Conservation (phyloP, 2,113 vertebrate species). For the Amphiprion percula region DNA sequence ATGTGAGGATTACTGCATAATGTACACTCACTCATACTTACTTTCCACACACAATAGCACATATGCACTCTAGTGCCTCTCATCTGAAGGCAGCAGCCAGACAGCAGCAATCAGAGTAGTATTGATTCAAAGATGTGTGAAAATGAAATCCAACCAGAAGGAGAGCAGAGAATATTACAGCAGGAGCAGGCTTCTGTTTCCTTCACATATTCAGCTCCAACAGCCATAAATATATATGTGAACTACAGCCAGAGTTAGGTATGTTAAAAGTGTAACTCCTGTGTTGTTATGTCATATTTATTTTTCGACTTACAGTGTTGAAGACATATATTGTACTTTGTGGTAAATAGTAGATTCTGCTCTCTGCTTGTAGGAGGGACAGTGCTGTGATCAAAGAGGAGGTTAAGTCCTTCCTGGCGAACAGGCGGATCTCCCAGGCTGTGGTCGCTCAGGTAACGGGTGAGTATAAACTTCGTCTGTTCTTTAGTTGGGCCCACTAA, state of each 20-base stretch:
- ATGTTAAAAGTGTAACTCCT: not conserved
- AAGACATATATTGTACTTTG: not conserved
- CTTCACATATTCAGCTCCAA: constrained; percentile 15
- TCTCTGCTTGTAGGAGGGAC: constrained; percentile 89
- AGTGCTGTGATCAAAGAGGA: constrained; percentile 98
- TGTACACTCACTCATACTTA: not conserved
- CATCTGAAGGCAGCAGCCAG: constrained; percentile 67
- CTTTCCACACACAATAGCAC: not conserved
- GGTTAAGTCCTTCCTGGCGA: constrained; percentile 97
- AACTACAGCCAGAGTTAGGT: not conserved
- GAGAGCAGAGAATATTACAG: constrained; percentile 33
- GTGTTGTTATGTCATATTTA: not conserved
- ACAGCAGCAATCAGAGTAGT: constrained; percentile 60
- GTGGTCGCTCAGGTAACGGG: constrained; percentile 99
- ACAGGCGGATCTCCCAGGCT: constrained; percentile 97
- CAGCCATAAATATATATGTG: constrained; percentile 19
- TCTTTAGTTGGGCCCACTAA: not conserved
- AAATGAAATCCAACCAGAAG: constrained; percentile 65
- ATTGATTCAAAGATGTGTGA: constrained; percentile 72
- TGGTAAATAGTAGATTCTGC: not conserved
- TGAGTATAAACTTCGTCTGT: constrained; percentile 62
- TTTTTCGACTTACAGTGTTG: not conserved
- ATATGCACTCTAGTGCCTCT: constrained; percentile 30
- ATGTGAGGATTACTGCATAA: constrained; percentile 29
- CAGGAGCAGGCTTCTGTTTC: constrained; percentile 25